phyloP scores from a whole-genome alignment of 1,140 invertebrate species.

The Bombus polaris region DNA sequence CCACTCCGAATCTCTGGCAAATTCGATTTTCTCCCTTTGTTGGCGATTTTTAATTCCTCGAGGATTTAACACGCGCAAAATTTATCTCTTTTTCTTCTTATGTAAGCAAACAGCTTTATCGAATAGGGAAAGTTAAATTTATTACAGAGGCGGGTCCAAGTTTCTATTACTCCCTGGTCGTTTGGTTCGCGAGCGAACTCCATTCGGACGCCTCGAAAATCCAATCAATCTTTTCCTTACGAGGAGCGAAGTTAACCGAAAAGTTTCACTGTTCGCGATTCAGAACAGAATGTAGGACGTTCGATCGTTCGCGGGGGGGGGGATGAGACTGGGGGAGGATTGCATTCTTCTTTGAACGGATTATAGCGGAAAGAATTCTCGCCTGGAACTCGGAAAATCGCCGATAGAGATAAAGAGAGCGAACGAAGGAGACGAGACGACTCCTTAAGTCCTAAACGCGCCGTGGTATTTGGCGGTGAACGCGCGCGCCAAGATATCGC shows the following conservation, averaged over 20 bases:
- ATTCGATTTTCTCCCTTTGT: constrained; percentile 27
- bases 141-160: not conserved
- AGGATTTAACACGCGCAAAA: not conserved
- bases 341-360: constrained; percentile 73
- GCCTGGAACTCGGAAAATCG: constrained; percentile 49
- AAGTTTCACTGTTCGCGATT: constrained; percentile 25
- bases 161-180: constrained; percentile 1
- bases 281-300: constrained; percentile 15
- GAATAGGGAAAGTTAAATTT: not conserved
- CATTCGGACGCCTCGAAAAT: constrained; percentile 5
- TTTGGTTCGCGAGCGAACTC: not conserved
- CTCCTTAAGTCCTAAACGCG: not conserved
- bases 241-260: constrained; percentile 7
- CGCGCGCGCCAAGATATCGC: constrained; percentile 59
- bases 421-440: not conserved
- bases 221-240: constrained; percentile 29
- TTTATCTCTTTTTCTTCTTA: not conserved
- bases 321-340: constrained; percentile 22
- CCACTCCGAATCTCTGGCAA: constrained; percentile 14
- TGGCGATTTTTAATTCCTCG: constrained; percentile 4
- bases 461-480: not conserved
- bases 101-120: not conserved
- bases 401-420: constrained; percentile 64
- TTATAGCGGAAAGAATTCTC: constrained; percentile 70
- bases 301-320: constrained; percentile 39